Evolutionary conservation across 2,113 vertebrate genomes (phyloP), one percentile per base, ranked within the genome.

Genomic region (Larimichthys crocea): DNA sequence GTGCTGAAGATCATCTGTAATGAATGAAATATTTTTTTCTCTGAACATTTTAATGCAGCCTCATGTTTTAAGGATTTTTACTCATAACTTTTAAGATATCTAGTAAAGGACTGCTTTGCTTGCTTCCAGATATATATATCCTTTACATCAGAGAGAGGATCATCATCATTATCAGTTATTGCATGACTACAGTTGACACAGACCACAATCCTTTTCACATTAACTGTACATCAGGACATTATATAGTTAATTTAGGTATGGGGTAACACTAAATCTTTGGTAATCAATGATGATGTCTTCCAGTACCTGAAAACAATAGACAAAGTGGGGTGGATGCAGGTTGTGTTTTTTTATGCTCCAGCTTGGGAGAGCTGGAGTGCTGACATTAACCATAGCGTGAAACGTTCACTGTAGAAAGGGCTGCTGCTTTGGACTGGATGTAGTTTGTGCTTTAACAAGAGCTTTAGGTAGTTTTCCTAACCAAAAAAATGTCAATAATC

Each of bases 41-140:
- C 87, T 88, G 86, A 91, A 89, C 83, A 90, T 91, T 90, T 86
- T 88, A 74, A 86, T 86, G 86, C 89, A 91, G 91, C 92, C 86
- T 92, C 89, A 84, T 80, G 86, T 80, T 94, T 92, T 88, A 90
- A 86, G 80, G 84, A 70, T 82, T 93, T 94, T 85, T 92, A 88
- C 76, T 87, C 86, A 87, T 95, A 65, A 92, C 91, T 95, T 96
- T 96, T 92, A 90, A 86, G 83, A 93, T 95, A 94, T 91, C 92
- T 93, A 91, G 74, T 86, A 75, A 91, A 94, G 88, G 94, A 94
- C 90, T 31, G 95, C 96, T 95, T 85, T 91, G 96, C 96, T 96
- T 94, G 90, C 93, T 86, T 91, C 88, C 92, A 92, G 83, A 93
- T 90, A 92, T 90, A 93, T 89, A 89, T 80, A 91, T 90, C 88